phyloP scores from a whole-genome alignment of 2,888 invertebrate species.

The Drosophila seclusa region DNA sequence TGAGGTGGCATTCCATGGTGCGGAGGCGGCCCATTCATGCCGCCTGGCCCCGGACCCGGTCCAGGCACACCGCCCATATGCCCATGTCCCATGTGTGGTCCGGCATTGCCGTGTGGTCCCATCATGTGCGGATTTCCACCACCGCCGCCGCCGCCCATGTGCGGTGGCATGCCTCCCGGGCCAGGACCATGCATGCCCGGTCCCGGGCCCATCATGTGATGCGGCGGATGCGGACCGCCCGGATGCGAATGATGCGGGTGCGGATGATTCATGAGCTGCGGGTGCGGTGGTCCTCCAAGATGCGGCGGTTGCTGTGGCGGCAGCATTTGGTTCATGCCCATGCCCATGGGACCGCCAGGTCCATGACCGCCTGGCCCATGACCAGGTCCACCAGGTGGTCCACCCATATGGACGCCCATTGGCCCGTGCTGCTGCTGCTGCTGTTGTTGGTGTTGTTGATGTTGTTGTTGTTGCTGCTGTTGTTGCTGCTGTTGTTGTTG shows the following conservation, averaged over 20 bases:
- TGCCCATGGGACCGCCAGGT: constrained; percentile 84
- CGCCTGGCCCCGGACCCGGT: constrained; percentile 76
- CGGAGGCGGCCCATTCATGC: constrained; percentile 80
- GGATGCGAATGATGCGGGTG: constrained; percentile 74
- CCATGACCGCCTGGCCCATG: constrained; percentile 63
- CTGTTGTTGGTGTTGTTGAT: constrained; percentile 60
- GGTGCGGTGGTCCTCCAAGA: constrained; percentile 77
- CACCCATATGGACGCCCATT: constrained; percentile 82
- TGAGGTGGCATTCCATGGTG: constrained; percentile 71
- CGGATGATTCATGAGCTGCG: constrained; percentile 82
- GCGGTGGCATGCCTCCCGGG: constrained; percentile 74
- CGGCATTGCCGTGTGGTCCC: constrained; percentile 76
- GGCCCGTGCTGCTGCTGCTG: constrained; percentile 73
- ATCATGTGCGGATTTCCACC: constrained; percentile 74
- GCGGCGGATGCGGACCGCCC: constrained; percentile 77
- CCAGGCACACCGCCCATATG: constrained; percentile 82
- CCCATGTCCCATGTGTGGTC: constrained; percentile 77
- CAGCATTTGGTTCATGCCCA: constrained; percentile 83
- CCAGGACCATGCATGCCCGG: constrained; percentile 72
- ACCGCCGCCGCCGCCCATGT: constrained; percentile 70
- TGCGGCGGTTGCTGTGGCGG: constrained; percentile 82
- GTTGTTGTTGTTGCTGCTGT: constrained; percentile 21
- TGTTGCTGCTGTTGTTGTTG: not conserved
- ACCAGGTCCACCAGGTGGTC: constrained; percentile 71
- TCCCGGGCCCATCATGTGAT: constrained; percentile 81